Conservation (phyloP, 2,888 invertebrate genomes). For the Aspidiotus rigidus region DNA sequence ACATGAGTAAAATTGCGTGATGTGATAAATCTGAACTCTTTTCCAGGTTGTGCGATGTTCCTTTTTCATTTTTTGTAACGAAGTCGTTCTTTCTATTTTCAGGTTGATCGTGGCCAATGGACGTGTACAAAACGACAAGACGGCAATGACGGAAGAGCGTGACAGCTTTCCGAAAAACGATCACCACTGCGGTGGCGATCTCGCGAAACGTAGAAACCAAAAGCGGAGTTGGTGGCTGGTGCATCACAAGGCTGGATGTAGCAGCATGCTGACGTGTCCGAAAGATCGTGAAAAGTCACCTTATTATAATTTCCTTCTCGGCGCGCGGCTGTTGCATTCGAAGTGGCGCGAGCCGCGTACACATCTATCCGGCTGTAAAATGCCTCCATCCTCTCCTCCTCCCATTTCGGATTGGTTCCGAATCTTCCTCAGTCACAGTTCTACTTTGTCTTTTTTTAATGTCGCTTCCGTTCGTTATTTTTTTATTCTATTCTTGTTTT, state of each 20-base stretch:
- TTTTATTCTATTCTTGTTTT: background rate
- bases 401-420: background rate
- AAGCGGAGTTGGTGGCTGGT: slow-evolving; percentile 17
- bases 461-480: background rate
- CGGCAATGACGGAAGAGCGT: slow-evolving; percentile 4
- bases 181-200: slow-evolving; percentile 16
- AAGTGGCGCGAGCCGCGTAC: slow-evolving; percentile 11
- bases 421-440: background rate
- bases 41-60: no score
- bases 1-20: no score
- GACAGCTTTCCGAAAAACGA: slow-evolving; percentile 14
- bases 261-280: background rate
- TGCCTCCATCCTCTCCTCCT: no score
- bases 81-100: background rate
- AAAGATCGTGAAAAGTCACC: background rate
- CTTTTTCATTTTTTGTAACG: no score
- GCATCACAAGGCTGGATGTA: background rate
- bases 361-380: background rate
- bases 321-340: slow-evolving; percentile 18
- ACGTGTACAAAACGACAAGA: slow-evolving; percentile 12
- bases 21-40: no score
- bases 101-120: slow-evolving; percentile 11
- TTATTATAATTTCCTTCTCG: slow-evolving; percentile 10
- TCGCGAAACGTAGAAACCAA: slow-evolving; percentile 15
- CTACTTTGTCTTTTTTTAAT: background rate